Conservation (phyloP, 2,113 vertebrate species). For the Alethe castanea region DNA sequence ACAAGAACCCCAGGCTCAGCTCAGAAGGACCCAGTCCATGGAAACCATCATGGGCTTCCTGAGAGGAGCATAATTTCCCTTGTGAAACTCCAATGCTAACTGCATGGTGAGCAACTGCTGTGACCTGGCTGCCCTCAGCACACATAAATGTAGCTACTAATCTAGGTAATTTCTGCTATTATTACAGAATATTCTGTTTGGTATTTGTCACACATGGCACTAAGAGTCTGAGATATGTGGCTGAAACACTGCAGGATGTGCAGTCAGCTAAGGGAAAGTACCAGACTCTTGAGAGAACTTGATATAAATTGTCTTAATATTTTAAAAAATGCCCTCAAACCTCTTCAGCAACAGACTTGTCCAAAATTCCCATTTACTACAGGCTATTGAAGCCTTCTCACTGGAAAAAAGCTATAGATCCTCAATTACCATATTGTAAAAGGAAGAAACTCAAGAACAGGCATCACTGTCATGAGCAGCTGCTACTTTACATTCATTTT, state of each 20-base stretch:
- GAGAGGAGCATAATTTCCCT: not conserved
- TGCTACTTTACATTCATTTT: not conserved
- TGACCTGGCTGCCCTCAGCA: not conserved
- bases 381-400: not conserved
- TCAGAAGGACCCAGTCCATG: not conserved
- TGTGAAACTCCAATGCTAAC: rapidly evolving
- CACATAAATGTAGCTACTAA: not conserved
- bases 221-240: not conserved
- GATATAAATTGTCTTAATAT: not conserved
- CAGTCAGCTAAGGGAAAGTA: not conserved
- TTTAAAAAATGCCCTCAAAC: not conserved
- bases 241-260: not conserved
- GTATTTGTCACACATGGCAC: not conserved
- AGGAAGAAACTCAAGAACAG: not conserved
- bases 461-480: not conserved
- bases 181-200: not conserved
- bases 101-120: not conserved
- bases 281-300: not conserved
- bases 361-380: not conserved
- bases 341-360: not conserved
- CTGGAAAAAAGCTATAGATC: not conserved
- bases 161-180: not conserved
- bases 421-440: not conserved
- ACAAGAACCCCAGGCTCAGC: not conserved
- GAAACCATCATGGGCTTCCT: not conserved